These are phyloP conservation scores for Steromphala cineraria DNA, from an alignment of 2,888 invertebrate species.

Conservation along the genomic window DNA sequence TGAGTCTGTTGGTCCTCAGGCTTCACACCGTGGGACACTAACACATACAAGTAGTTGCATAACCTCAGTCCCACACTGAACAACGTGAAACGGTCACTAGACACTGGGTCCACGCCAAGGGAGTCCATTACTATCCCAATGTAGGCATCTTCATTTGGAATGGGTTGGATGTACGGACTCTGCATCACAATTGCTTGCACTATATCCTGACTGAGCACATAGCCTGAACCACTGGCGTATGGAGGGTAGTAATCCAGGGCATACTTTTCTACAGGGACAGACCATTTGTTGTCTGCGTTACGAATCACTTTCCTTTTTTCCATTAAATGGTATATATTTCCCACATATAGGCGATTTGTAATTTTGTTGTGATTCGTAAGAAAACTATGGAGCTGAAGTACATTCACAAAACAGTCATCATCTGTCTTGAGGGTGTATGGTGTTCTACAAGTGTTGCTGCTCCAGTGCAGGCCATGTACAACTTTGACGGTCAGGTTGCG, in stretches of 20 bases:
- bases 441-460: slow-evolving; percentile 48
- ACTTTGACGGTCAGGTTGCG: slow-evolving; percentile 70
- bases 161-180: slow-evolving; percentile 54
- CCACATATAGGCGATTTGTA: slow-evolving; percentile 63
- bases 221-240: slow-evolving; percentile 73
- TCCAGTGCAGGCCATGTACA: slow-evolving; percentile 68
- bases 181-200: slow-evolving; percentile 54
- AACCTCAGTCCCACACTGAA: slow-evolving; percentile 60
- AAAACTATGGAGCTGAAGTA: slow-evolving; percentile 52
- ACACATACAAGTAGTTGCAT: slow-evolving; percentile 71
- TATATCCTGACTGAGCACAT: slow-evolving; percentile 68
- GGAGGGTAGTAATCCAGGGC: slow-evolving; percentile 61
- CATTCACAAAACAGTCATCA: slow-evolving; percentile 72
- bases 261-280: slow-evolving; percentile 61
- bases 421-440: slow-evolving; percentile 70
- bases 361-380: slow-evolving; percentile 46
- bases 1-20: slow-evolving; percentile 53
- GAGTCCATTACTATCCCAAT: slow-evolving; percentile 66
- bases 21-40: slow-evolving; percentile 68
- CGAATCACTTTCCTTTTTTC: slow-evolving; percentile 63
- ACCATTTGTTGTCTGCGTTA: slow-evolving; percentile 65
- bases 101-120: slow-evolving; percentile 57
- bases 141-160: slow-evolving; percentile 74
- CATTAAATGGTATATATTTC: slow-evolving; percentile 55
- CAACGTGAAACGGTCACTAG: slow-evolving; percentile 68